Evolutionary conservation across 35 echinoderm and acorn worm species (phyloP).

Genomic region (Amphiura filiformis): DNA sequence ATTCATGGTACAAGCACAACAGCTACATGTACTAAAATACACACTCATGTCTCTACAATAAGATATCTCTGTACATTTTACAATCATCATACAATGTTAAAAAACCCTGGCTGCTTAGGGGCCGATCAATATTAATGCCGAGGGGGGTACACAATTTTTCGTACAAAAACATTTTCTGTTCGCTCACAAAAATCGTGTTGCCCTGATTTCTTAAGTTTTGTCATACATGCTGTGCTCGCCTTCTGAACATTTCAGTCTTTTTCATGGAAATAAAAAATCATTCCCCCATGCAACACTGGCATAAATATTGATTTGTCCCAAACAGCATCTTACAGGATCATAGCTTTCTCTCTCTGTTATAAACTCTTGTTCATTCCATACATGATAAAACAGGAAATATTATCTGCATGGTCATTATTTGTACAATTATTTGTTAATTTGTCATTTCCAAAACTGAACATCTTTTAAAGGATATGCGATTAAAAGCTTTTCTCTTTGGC

Average conservation of each 20-base stretch:
- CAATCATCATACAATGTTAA: background rate
- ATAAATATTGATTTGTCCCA: background rate
- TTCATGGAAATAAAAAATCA: background rate
- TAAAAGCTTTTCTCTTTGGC: background rate
- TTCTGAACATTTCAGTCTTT: background rate
- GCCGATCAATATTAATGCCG: background rate
- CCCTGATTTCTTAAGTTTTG: background rate
- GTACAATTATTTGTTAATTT: background rate
- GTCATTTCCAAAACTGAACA: background rate
- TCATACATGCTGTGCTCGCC: background rate
- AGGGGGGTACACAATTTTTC: too few relatives aligned
- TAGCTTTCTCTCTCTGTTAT: background rate
- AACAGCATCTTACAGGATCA: background rate
- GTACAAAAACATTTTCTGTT: too few relatives aligned
- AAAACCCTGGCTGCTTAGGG: background rate
- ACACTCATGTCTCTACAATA: background rate
- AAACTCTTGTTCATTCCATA: background rate
- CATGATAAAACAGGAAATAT: background rate
- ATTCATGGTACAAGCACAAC: slow-evolving; percentile 4
- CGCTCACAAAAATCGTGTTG: background rate
- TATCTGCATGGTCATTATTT: background rate
- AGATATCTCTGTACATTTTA: slow-evolving; percentile 1
- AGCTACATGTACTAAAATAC: background rate
- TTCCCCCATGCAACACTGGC: too few relatives aligned
- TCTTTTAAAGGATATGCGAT: background rate